A percentile compares a stretch with the other conserved stretches of the same genome.
Conservation (phyloP, 2,113 vertebrate genomes). For the Chamaea fasciata region DNA sequence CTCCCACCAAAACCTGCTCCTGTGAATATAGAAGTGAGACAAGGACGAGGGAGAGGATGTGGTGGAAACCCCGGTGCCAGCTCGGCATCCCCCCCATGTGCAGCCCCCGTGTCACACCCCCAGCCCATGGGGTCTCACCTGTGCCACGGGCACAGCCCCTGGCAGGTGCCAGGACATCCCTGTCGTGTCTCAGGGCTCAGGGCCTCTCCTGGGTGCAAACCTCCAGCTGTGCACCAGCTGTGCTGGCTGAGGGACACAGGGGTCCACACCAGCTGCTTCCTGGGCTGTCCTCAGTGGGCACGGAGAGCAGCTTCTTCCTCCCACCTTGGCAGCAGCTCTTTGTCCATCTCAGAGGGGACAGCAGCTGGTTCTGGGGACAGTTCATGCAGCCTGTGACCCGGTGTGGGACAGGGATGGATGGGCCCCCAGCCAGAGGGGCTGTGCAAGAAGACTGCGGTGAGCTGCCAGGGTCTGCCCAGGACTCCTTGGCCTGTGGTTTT, state of each 20-base stretch:
- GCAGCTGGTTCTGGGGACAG: fast-evolving
- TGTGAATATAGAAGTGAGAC: fast-evolving
- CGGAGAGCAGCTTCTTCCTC: background rate
- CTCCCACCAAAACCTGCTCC: background rate
- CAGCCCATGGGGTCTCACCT: background rate
- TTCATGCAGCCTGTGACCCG: fast-evolving
- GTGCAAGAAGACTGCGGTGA: background rate
- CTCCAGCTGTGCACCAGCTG: background rate
- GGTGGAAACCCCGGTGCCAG: background rate
- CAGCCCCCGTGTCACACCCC: background rate
- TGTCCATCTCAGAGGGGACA: background rate
- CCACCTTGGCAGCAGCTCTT: background rate
- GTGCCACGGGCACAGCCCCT: background rate
- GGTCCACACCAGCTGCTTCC: background rate
- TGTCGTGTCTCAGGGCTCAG: fast-evolving
- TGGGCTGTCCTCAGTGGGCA: background rate
- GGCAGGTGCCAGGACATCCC: fast-evolving
- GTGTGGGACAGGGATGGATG: background rate
- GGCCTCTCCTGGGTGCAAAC: background rate
- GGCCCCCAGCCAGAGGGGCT: no score
- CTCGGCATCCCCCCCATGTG: fast-evolving
- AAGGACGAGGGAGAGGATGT: fast-evolving
- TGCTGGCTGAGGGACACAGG: background rate
- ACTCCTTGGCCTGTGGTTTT: background rate
- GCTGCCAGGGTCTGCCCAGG: background rate